Evolutionary conservation across 2,113 vertebrate genomes (phyloP).

Genomic region (Salvelinus alpinus): DNA sequence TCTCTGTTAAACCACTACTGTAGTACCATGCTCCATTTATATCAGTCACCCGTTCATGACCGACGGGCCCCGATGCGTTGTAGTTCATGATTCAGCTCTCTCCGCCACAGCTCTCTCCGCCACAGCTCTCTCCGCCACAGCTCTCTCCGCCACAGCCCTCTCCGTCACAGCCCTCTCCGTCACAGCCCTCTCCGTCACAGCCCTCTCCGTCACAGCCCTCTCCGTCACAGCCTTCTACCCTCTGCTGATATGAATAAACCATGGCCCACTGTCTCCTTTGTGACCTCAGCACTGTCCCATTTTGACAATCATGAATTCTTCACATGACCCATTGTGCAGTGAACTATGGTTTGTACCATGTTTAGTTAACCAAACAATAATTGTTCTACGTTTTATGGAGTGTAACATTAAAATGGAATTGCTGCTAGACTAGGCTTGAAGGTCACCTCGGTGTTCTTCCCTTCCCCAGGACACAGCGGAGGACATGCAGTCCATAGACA

Average conservation of each 20-base stretch:
- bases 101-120: too few species aligned
- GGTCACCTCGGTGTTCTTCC: background rate
- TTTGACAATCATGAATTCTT: background rate
- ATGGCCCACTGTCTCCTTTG: background rate
- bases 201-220: background rate
- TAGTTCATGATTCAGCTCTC: background rate
- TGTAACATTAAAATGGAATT: background rate
- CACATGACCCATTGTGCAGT: too few species aligned
- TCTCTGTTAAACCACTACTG: background rate
- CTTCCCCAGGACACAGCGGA: conserved; percentile 80
- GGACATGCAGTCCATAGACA: conserved; percentile 89
- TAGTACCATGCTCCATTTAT: background rate
- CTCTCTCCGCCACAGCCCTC: too few species aligned
- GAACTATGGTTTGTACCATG: too few species aligned
- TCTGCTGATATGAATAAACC: background rate
- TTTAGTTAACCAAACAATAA: too few species aligned
- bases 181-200: background rate
- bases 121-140: too few species aligned
- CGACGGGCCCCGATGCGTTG: background rate
- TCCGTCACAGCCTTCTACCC: background rate
- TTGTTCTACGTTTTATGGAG: too few species aligned
- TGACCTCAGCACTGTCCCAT: background rate
- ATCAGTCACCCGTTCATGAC: background rate
- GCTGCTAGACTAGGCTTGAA: background rate
- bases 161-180: too few species aligned